These are phyloP conservation scores for Pinctada fucata DNA, from an alignment of 2,888 invertebrate genomes.

Conservation along the genomic window DNA sequence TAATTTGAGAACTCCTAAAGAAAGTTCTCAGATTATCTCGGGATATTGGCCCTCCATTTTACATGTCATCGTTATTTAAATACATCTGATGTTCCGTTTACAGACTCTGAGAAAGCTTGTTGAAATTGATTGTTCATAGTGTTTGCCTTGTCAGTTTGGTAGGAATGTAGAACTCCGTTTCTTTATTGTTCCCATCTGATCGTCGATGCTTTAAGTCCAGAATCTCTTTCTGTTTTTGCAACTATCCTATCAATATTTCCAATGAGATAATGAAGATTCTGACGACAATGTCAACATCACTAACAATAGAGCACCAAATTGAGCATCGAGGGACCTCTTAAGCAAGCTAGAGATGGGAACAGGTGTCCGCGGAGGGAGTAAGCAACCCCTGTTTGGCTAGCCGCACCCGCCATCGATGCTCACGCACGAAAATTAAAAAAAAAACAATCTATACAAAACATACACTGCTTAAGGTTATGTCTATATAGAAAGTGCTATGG, in stretches of 20 bases:
- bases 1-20: not conserved
- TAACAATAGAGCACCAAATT: too few species aligned
- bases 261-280: too few species aligned
- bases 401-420: too few species aligned
- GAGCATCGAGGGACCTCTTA: too few species aligned
- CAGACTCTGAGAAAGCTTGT: conserved; percentile 15
- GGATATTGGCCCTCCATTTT: conserved; percentile 7
- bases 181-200: conserved; percentile 21
- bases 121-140: conserved; percentile 28
- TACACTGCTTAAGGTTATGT: too few species aligned
- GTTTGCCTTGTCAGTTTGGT: not conserved
- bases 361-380: too few species aligned
- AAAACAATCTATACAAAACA: too few species aligned
- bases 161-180: conserved; percentile 22
- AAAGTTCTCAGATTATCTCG: not conserved
- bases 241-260: conserved; percentile 29
- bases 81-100: not conserved
- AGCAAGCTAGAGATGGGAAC: too few species aligned
- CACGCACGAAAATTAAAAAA: too few species aligned
- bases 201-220: conserved; percentile 13
- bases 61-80: not conserved
- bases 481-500: too few species aligned
- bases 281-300: too few species aligned
- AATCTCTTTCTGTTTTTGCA: conserved; percentile 2
- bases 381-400: too few species aligned